Base-by-base conservation (phyloP, 2,797 vertebrate species). In the Eremophila alpestris region DNA sequence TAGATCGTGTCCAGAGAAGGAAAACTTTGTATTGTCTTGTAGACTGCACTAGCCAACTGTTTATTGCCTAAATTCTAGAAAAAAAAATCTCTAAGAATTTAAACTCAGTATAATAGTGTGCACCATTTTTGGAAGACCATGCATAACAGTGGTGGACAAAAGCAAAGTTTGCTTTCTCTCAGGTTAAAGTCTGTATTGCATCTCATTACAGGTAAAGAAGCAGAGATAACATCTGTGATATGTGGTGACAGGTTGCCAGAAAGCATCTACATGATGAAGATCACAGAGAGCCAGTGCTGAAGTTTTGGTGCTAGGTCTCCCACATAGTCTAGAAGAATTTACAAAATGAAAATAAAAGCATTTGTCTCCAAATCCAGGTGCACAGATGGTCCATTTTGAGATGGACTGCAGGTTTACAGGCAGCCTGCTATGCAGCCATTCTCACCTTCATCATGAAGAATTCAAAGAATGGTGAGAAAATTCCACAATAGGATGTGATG, bases 221-320 rank as follows among this genome's bases (percentile, higher is more conserved):
- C 6, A 54, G 51, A 83, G 27, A 54, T 21, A 22, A 29, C 29
- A 46, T 36, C 16, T 27, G 22, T 22, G 10, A 11, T n/a, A 20
- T 7, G 29, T 27, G 13, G 14, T 70, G 22, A 40, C 52, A 78
- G 16, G 22, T 11, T 79, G 26, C 59, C 48, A 83, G 43, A 52
- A 20, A 23, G 16, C 0, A n/a, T n/a, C n/a, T n/a, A 2, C 0
- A 0, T 26, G 40, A 11, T 23, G 23, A 19, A 75, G 27, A 23
- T 63, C 43, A 65, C 10, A 83, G 52, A 36, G 7, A 70, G 11
- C 1, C 29, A 34, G 8, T 13, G 12, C 21, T 48, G 68, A 92
- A 85, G 13, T 22, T 74, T 15, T 36, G 12, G 40, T 67, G 29
- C 11, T 55, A 41, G 26, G 23, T 52, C 24, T 41, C 32, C 36